These are phyloP conservation scores for Macrotis lagotis DNA, from an alignment of 2,113 vertebrate genomes.

Conservation along the genomic window DNA sequence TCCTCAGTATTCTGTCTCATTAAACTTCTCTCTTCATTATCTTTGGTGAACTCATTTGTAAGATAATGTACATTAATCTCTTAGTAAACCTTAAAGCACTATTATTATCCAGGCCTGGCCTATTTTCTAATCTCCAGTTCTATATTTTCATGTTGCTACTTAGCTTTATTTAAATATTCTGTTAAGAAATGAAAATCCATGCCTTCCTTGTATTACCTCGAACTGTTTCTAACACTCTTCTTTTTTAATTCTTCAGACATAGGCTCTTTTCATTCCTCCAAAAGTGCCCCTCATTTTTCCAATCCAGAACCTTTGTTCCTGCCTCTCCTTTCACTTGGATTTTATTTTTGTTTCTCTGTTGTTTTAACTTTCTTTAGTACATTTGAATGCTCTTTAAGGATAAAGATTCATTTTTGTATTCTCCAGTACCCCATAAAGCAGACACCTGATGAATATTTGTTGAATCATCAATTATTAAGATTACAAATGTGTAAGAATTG, in stretches of 20 bases:
- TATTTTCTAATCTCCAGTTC: neutral
- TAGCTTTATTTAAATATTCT: neutral
- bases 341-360: neutral
- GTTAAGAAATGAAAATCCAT: neutral
- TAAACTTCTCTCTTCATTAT: neutral
- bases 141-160: neutral
- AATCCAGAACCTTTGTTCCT: neutral
- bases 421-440: neutral
- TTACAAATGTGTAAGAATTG: neutral
- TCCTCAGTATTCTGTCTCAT: neutral
- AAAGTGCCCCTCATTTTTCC: neutral
- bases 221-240: neutral
- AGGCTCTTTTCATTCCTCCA: neutral
- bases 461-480: neutral
- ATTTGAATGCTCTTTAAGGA: neutral
- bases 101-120: neutral
- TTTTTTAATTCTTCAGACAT: neutral
- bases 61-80: neutral
- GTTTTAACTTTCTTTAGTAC: neutral
- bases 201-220: neutral
- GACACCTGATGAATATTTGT: neutral
- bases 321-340: neutral
- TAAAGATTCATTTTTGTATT: neutral
- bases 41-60: neutral
- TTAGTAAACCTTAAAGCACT: neutral